Evolutionary conservation across 2,888 invertebrate genomes (phyloP).

Genomic region (Endotricha flammealis): DNA sequence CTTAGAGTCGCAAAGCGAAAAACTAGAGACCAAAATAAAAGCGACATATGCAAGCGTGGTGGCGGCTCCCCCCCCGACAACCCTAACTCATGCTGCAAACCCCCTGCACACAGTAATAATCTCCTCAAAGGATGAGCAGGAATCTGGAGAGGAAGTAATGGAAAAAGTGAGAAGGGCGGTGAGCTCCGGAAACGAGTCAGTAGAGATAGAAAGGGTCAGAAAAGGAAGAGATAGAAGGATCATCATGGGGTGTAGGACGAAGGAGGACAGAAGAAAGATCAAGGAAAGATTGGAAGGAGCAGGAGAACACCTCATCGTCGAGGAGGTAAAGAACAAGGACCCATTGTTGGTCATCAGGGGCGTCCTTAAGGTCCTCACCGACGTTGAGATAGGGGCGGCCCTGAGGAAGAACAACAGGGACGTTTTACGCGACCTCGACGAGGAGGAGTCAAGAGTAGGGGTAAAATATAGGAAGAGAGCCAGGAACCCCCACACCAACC

Average conservation of each 20-base stretch:
- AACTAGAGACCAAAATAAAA: too few species aligned
- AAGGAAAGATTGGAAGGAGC: neutral
- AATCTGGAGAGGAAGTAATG: conserved; percentile 15
- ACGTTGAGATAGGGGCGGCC: neutral
- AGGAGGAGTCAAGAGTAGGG: neutral
- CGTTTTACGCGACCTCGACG: neutral
- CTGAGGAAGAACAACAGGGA: neutral
- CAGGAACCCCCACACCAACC: neutral
- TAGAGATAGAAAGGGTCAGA: conserved; percentile 12
- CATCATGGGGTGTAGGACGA: conserved; percentile 10
- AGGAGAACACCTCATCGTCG: too few species aligned
- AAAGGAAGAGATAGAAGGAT: conserved; percentile 16
- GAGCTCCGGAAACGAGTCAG: conserved; percentile 11
- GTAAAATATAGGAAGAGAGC: neutral
- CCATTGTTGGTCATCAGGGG: too few species aligned
- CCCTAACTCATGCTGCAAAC: too few species aligned
- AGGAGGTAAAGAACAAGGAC: too few species aligned
- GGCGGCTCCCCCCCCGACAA: too few species aligned
- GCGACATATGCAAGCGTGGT: too few species aligned
- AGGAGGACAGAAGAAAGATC: conserved; percentile 2
- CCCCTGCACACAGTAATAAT: conserved; percentile 14
- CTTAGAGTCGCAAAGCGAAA: too few species aligned
- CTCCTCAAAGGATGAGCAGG: conserved; percentile 6
- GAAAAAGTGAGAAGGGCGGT: conserved; percentile 10
- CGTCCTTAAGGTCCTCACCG: too few species aligned